Evolutionary conservation across 2,888 invertebrate genomes (phyloP).

Genomic region (Crossocerus cetratus): DNA sequence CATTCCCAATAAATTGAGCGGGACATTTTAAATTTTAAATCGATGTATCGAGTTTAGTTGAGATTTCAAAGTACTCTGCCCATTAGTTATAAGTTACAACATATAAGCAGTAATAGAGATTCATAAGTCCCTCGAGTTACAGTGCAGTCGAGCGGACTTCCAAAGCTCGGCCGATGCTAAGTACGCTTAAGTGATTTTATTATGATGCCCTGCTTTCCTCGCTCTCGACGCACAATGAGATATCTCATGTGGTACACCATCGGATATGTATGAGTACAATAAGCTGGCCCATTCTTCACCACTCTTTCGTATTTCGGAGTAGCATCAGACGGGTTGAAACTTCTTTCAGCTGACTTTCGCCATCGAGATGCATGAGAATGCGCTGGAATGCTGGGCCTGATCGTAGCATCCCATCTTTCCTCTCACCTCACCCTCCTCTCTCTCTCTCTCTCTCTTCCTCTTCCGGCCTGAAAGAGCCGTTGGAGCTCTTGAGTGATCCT

Average conservation of each 20-base stretch:
- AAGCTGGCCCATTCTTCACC: constrained; percentile 29
- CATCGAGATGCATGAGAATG: constrained; percentile 11
- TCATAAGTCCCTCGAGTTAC: too few species aligned
- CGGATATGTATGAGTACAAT: constrained; percentile 23
- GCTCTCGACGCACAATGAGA: constrained; percentile 12
- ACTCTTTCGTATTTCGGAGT: constrained; percentile 12
- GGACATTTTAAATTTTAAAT: too few species aligned
- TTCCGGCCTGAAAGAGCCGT: neutral
- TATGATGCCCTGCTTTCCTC: too few species aligned
- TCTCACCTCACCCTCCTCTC: neutral
- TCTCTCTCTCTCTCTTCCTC: neutral
- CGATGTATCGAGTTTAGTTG: too few species aligned
- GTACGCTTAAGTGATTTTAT: too few species aligned
- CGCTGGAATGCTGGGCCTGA: constrained; percentile 8
- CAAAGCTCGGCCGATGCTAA: too few species aligned
- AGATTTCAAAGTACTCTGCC: too few species aligned
- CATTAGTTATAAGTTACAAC: too few species aligned
- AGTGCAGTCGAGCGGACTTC: too few species aligned
- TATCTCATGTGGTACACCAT: constrained; percentile 29
- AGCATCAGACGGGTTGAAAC: constrained; percentile 21
- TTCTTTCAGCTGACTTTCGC: constrained; percentile 23
- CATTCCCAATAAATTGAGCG: too few species aligned
- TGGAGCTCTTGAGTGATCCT: neutral
- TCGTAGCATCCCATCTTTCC: constrained; percentile 4
- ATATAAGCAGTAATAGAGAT: too few species aligned